These are phyloP conservation scores for Nannospalax galili DNA, from an alignment of 2,113 vertebrate species.

Conservation along the genomic window DNA sequence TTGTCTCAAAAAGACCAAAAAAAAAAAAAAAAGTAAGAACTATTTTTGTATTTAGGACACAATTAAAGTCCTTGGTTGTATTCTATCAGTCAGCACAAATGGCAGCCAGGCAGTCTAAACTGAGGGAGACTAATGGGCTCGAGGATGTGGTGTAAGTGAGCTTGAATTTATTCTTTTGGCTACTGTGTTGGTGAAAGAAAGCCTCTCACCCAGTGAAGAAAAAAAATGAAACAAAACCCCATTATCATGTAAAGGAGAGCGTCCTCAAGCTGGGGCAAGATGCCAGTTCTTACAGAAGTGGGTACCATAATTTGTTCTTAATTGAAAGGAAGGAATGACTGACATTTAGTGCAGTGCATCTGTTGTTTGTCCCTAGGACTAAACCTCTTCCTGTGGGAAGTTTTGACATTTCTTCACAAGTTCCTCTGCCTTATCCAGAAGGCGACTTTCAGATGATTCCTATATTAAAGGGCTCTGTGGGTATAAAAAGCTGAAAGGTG, in stretches of 20 bases:
- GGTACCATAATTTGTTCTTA: slow-evolving; percentile 79
- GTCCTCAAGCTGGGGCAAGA: slow-evolving; percentile 65
- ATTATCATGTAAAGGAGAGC: slow-evolving; percentile 76
- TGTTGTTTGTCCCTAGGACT: slow-evolving; percentile 78
- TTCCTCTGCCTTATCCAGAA: slow-evolving; percentile 63
- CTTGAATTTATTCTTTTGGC: not conserved
- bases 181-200: not conserved
- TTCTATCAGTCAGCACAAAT: slow-evolving; percentile 73
- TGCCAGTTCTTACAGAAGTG: slow-evolving; percentile 67
- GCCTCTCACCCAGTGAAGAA: slow-evolving; percentile 26
- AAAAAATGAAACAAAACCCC: slow-evolving; percentile 68
- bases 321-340: slow-evolving; percentile 76
- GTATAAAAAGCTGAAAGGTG: slow-evolving; percentile 60
- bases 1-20: no score
- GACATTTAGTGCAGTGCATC: slow-evolving; percentile 74
- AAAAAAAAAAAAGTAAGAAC: not conserved
- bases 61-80: not conserved
- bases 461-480: slow-evolving; percentile 55
- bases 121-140: slow-evolving; percentile 61
- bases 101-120: slow-evolving; percentile 57
- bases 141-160: slow-evolving; percentile 29
- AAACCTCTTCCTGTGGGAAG: slow-evolving; percentile 67
- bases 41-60: not conserved
- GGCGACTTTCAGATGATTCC: slow-evolving; percentile 71
- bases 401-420: slow-evolving; percentile 73